A percentile compares a stretch with the other conserved stretches of the same genome.
phyloP scores from a whole-genome alignment of 2,888 invertebrate species.

The Diaprepes abbreviatus region DNA sequence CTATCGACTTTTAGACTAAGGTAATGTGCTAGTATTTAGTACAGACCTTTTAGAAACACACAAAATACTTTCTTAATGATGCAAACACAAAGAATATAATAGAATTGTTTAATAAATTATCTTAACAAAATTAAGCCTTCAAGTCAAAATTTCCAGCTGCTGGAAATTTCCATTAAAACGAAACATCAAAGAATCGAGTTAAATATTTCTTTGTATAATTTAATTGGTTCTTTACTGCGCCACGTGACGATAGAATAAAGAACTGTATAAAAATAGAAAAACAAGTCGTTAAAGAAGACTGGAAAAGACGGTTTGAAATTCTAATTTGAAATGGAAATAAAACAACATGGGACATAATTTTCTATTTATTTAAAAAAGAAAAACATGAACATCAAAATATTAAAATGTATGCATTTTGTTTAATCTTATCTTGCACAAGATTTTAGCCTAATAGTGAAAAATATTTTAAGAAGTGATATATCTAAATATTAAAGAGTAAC shows the following conservation, averaged over 20 bases:
- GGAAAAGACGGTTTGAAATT: neutral
- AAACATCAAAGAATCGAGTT: constrained; percentile 13
- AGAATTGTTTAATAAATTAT: neutral
- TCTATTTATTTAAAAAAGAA: too few relatives aligned
- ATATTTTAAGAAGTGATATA: too few relatives aligned
- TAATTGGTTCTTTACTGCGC: neutral
- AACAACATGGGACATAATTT: too few relatives aligned
- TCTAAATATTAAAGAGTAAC: too few relatives aligned
- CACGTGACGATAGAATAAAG: constrained; percentile 1
- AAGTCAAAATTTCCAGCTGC: neutral
- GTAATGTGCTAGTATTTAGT: too few relatives aligned
- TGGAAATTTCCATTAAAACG: constrained; percentile 1
- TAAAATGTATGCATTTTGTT: too few relatives aligned
- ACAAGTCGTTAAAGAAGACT: neutral
- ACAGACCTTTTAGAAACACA: too few relatives aligned
- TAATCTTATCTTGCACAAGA: too few relatives aligned
- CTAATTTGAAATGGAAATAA: neutral
- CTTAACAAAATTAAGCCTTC: neutral
- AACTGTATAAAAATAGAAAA: neutral
- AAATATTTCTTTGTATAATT: constrained; percentile 13
- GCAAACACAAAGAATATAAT: neutral
- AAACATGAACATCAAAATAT: too few relatives aligned
- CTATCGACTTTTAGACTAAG: too few relatives aligned
- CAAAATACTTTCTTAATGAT: too few relatives aligned
- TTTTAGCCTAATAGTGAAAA: too few relatives aligned